These are phyloP conservation scores for Stegophylla sp. DNA, from an alignment of 2,888 invertebrate species.

Conservation along the genomic window DNA sequence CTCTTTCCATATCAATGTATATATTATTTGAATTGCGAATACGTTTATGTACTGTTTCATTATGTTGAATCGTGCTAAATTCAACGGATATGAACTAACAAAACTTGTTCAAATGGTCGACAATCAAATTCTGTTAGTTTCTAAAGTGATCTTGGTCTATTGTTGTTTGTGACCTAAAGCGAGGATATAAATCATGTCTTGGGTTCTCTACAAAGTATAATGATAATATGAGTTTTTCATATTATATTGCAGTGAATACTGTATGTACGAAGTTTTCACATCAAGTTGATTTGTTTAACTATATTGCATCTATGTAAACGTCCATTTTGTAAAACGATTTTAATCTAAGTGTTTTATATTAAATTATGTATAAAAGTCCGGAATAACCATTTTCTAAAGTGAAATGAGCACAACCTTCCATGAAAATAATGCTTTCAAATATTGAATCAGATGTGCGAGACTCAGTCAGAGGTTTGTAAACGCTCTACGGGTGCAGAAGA, in stretches of 20 bases:
- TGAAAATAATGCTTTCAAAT: too few relatives aligned
- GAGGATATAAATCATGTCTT: constrained; percentile 40
- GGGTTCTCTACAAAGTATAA: constrained; percentile 3
- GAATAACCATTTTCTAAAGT: too few relatives aligned
- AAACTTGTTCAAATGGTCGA: constrained; percentile 47
- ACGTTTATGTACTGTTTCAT: constrained; percentile 15
- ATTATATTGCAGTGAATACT: neutral
- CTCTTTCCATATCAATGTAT: neutral
- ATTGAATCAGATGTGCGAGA: too few relatives aligned
- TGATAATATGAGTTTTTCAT: neutral
- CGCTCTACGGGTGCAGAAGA: too few relatives aligned
- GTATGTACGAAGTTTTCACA: neutral
- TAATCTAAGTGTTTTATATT: too few relatives aligned
- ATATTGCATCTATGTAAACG: too few relatives aligned
- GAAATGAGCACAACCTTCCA: too few relatives aligned
- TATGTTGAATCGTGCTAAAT: constrained; percentile 35
- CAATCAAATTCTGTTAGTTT: constrained; percentile 33
- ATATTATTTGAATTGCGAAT: neutral
- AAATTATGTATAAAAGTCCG: too few relatives aligned
- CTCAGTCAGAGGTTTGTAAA: too few relatives aligned
- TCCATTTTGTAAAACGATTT: too few relatives aligned
- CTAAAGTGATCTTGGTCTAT: constrained; percentile 16
- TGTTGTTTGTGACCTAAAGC: constrained; percentile 20
- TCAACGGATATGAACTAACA: constrained; percentile 41
- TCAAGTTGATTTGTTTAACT: neutral